phyloP scores from a whole-genome alignment of 2,113 vertebrate species.

The Carassius auratus region DNA sequence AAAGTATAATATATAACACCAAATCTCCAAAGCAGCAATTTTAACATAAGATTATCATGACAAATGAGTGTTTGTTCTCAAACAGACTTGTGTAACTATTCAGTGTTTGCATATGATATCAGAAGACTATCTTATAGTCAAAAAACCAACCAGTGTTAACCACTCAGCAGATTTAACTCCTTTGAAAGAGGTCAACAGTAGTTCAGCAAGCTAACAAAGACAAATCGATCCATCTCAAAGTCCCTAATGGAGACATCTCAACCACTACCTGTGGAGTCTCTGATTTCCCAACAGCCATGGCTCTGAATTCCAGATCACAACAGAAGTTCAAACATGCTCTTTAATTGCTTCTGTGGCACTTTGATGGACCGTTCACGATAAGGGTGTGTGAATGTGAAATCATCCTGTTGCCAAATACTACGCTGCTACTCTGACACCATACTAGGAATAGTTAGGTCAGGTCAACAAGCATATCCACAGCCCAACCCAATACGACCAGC shows the following conservation, averaged over 20 bases:
- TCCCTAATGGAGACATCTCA: constrained; percentile 6
- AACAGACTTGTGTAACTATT: not conserved
- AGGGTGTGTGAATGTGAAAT: not conserved
- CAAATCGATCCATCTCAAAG: constrained; percentile 36
- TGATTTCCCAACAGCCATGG: constrained; percentile 12
- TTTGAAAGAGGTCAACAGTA: not conserved
- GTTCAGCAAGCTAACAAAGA: not conserved
- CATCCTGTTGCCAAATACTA: constrained; percentile 17
- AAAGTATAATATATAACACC: not conserved
- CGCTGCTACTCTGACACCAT: constrained; percentile 29
- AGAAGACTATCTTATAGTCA: not conserved
- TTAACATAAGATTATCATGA: not conserved
- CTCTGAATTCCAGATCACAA: constrained; percentile 45
- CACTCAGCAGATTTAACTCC: not conserved
- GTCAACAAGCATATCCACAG: constrained; percentile 24
- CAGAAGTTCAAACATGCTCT: constrained; percentile 51
- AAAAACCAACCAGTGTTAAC: not conserved
- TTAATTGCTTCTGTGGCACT: constrained; percentile 42
- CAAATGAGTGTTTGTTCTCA: not conserved
- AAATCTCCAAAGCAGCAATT: not conserved
- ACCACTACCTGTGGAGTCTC: not conserved
- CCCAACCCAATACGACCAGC: not conserved
- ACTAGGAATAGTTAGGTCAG: constrained; percentile 53
- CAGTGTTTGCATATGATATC: constrained; percentile 11
- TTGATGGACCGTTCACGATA: not conserved